Evolutionary conservation across 1,140 invertebrate genomes (phyloP), one percentile per base, ranked within the genome.

Genomic region (Episyrphus balteatus): DNA sequence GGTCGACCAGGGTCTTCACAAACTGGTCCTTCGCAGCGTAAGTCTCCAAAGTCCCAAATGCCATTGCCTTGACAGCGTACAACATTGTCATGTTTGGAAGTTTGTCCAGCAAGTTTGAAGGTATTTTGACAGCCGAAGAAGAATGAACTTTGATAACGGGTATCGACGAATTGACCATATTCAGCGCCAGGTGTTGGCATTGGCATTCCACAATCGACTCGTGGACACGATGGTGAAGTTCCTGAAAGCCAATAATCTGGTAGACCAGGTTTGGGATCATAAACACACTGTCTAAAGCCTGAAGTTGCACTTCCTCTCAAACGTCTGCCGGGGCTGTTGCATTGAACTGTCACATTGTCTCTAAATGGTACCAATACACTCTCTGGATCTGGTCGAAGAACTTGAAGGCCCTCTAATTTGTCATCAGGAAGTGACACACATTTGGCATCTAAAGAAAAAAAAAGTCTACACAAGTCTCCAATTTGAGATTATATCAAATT

Each of bases 41-140:
- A 73, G 68, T 96, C 90, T 10, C 93, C 93, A 70, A 97, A 95
- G 71, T 98, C 94, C 94, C 94, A 98, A 43, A 90, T 83, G 8
- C 88, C 90, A 63, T 92, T 92, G 2, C 82, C 82, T 72, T 88
- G 84, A 70, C 93, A 98, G 44, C 77, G 80, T 0, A 97, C 91
- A 15, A 92, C 83, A 61, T 93, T 92, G 57, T 97, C 92, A 54
- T 91, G 86, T 54, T 83, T 83, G 32, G 80, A 86, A 1, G 88
- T 92, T 73, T 94, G 89, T 5, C 93, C 92, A 21, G 90, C 91
- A 18, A 96, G 68, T 59, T 89, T 92, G 63, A 96, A 96, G 0
- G 92, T 95, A 59, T 94, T 88, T 72, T 96, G 90, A 65, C 94
- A 98, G 32, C 89, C 89, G 63, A 98, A 97, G 75, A 89, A 92